Evolutionary conservation across 2,113 vertebrate genomes (phyloP), one percentile per base, ranked within the genome.

Genomic region (Calidris pygmaea): DNA sequence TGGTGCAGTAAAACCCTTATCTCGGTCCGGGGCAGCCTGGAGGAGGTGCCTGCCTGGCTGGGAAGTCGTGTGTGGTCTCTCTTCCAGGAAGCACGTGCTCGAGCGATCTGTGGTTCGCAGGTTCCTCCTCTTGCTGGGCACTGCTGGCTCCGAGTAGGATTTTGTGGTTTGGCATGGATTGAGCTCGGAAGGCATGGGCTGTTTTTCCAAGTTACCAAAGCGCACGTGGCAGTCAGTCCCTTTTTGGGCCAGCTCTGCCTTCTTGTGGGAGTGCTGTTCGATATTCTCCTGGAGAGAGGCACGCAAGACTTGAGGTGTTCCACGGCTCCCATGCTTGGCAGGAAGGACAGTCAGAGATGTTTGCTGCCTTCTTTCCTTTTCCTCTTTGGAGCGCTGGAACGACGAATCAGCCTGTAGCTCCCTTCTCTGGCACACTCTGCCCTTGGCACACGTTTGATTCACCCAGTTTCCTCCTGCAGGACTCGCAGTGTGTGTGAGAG

Each of bases 31-130:
- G 34, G 39, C 76, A 62, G 34, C 12, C 3, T 3, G 12, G 10
- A 19, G 77, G 85, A 78, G 78, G 50, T 77, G 85, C 75, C 87
- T 23, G n/a, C 85, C 81, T n/a, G 56, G 12, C 75, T 50, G 78
- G 88, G 59, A n/a, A 73, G 58, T 34, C 7, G 29, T 22, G 21
- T n/a, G 83, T 50, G 89, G 41, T 17, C 41, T 53, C 35, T n/a
- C 63, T 80, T 56, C 59, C 89, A 68, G 84, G 56, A 75, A 89
- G 32, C 48, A 41, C 2, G 4, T 48, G 56, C 68, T 86, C 3
- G 6, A 53, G 82, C 0, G 0, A 6, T 29, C 45, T 48, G 39
- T 68, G 50, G 29, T 87, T 91, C 22, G 1, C 55, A 63, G 82
- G 53, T 90, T 80, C 55, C 74, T 59, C 56, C 63, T 60, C 81